Evolutionary conservation across 2,888 invertebrate species (phyloP), one percentile per base, ranked within the genome.

Genomic region (Disparrhopalites patrizii): DNA sequence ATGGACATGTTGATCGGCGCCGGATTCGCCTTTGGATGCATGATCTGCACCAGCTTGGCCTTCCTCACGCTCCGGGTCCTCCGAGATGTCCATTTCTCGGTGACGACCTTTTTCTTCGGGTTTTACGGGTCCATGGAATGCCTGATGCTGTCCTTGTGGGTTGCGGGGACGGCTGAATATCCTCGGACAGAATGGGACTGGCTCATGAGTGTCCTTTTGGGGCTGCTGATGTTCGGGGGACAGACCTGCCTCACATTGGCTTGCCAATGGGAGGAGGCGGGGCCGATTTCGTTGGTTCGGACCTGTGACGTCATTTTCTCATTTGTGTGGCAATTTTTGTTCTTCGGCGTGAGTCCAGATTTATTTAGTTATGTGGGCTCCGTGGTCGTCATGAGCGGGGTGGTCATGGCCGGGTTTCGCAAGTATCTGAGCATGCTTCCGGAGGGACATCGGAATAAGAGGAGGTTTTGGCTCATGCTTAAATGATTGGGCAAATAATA

Each of bases 281-380:
- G 60, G 13, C 18, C 43, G 1, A 43, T 60, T 2, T 30, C 60
- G 2, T 18, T 60, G 27, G 47, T 30, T n/a, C 43, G 60, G 4
- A 47, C 47, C 7, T 60, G 43, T 31, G 60, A 60, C 23, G 60
- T 60, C 3, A 43, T 60, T 30, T 60, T 60, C 43, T 31, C 31
- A 3, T 60, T 60, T n/a, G 31, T 60, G 8, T 60, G 60, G 60
- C 60, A 60, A 18, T 60, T 60, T 25, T 20, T 60, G 3, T 50
- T 60, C 23, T 33, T 60, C 28, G 31, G 60, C 3, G 60, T 60
- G 1, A 60, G 20, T 18, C 60, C 60, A 3, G 20, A 18, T 2
- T 23, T 50, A 50, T 60, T 18, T n/a, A 47, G 47, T 18, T 60
- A 50, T 20, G 13, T 50, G 13, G 60, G 60, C 7, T 50, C 50